These are phyloP conservation scores for Pangasius djambal DNA, from an alignment of 2,797 vertebrate genomes.

Conservation along the genomic window DNA sequence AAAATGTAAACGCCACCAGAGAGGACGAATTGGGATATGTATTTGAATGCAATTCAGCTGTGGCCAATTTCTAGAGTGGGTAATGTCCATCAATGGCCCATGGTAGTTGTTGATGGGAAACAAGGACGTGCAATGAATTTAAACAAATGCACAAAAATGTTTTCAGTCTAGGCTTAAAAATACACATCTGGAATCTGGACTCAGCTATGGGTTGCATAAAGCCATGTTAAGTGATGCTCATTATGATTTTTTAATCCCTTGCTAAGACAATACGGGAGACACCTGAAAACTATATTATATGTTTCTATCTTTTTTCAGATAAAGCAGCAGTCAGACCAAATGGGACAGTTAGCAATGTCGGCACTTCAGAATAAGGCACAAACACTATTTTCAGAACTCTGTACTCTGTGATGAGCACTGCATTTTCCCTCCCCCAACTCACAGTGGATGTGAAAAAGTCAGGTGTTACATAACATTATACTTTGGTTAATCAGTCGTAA, in stretches of 20 bases:
- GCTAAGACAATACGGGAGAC: not conserved
- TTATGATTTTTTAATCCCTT: not conserved
- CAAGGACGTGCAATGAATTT: not conserved
- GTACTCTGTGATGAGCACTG: not conserved
- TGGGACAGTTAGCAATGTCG: not conserved
- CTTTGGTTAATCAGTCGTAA: not conserved
- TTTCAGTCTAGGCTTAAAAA: not conserved
- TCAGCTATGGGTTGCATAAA: not conserved
- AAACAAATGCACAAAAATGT: not conserved
- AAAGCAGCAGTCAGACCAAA: not conserved
- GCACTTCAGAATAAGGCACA: not conserved
- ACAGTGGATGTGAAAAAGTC: not conserved
- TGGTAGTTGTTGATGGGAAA: not conserved
- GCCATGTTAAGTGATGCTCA: not conserved
- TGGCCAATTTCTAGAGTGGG: not conserved
- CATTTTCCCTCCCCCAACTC: not conserved
- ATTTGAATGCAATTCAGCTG: slow-evolving; percentile 16
- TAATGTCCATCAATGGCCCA: not conserved
- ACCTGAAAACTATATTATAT: not conserved
- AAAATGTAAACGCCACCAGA: slow-evolving; percentile 1
- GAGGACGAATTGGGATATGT: slow-evolving; percentile 9
- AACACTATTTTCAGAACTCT: not conserved
- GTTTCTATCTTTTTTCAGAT: not conserved
- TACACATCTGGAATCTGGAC: not conserved
- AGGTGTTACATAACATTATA: not conserved